phyloP scores from a whole-genome alignment of 1,140 invertebrate species.

The Hylaeus volcanicus region DNA sequence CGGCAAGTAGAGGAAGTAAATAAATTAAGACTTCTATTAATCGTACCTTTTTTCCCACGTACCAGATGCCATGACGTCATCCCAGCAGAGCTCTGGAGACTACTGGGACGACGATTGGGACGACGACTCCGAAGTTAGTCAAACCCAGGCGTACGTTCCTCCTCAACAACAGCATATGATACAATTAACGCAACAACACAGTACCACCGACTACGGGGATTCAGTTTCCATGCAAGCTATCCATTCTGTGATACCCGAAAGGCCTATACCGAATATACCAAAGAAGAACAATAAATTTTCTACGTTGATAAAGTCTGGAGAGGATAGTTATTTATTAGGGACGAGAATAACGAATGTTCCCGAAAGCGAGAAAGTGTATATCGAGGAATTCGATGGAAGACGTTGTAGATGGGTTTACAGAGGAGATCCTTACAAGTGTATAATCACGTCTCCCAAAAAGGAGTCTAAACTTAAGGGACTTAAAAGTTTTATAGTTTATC shows the following conservation, averaged over 20 bases:
- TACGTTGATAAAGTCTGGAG: conserved; percentile 93
- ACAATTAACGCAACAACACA: conserved; percentile 65
- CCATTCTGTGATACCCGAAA: conserved; percentile 81
- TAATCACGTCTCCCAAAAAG: conserved; percentile 97
- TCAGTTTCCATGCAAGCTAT: conserved; percentile 78
- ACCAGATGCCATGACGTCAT: conserved; percentile 62
- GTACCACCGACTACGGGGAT: conserved; percentile 76
- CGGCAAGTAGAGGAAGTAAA: no score
- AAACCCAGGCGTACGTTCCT: conserved; percentile 87
- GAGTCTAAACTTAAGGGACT: conserved; percentile 98
- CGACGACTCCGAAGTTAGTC: conserved; percentile 90
- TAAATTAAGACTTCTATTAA: no score
- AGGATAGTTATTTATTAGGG: conserved; percentile 95
- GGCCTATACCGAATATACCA: conserved; percentile 81
- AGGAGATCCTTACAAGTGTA: conserved; percentile 88
- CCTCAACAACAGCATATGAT: conserved; percentile 73
- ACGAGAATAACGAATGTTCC: conserved; percentile 86
- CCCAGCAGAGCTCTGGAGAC: conserved; percentile 81
- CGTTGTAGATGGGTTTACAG: conserved; percentile 88
- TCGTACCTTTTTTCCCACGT: background rate
- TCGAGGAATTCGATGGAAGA: conserved; percentile 85
- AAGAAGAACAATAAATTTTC: conserved; percentile 94
- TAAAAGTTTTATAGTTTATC: conserved; percentile 98
- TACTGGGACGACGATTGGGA: conserved; percentile 94
- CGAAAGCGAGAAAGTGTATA: conserved; percentile 89